phyloP scores from a whole-genome alignment of 2,113 vertebrate genomes.

The Gymnobelideus leadbeateri region DNA sequence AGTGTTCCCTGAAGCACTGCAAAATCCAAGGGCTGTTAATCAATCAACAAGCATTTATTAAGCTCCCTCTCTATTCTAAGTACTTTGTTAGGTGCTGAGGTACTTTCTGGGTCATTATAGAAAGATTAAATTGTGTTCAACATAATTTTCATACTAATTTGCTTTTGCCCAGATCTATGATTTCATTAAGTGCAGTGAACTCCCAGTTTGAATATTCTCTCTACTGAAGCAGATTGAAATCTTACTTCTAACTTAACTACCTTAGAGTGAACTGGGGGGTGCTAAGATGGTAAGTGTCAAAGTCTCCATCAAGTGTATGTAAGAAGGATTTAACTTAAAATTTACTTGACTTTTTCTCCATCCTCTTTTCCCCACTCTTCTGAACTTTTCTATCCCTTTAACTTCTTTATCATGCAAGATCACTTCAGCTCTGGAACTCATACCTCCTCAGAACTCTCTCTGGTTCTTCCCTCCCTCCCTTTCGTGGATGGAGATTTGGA shows the following conservation, averaged over 20 bases:
- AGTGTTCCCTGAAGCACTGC: neutral
- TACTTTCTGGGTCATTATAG: neutral
- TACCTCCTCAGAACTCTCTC: neutral
- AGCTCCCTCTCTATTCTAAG: neutral
- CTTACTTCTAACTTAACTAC: neutral
- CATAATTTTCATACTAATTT: neutral
- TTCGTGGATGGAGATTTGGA: neutral
- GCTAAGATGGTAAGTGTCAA: neutral
- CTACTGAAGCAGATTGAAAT: neutral
- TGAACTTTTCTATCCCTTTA: neutral
- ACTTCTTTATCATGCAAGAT: neutral
- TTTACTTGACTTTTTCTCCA: neutral
- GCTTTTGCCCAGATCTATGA: neutral
- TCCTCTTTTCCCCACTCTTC: neutral
- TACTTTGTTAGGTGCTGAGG: neutral
- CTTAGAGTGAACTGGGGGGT: neutral
- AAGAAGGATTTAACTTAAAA: neutral
- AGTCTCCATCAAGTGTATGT: neutral
- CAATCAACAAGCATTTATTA: neutral
- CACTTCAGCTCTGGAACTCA: neutral
- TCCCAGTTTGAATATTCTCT: neutral
- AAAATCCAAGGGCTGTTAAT: neutral
- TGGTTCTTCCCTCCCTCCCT: neutral
- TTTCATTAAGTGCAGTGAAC: conserved; percentile 19
- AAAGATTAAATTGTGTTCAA: neutral